A percentile compares a stretch with the other conserved stretches of the same genome.
Conservation (phyloP, 2,113 vertebrate genomes). For the Mixornis gularis region DNA sequence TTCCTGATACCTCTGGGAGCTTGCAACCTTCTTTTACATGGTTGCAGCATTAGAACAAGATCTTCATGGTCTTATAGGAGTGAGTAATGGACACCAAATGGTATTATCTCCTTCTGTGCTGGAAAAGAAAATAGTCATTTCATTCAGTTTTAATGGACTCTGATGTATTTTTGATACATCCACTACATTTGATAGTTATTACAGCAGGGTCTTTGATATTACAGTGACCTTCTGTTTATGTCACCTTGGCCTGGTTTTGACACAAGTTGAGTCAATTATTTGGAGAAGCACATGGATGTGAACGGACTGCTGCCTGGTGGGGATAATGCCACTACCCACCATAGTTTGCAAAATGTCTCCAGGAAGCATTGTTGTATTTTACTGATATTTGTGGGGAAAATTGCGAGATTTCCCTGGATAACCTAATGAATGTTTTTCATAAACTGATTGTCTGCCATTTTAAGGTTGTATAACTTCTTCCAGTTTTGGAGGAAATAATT, state of each 20-base stretch:
- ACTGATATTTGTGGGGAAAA: not conserved
- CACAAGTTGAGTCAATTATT: not conserved
- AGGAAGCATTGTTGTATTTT: not conserved
- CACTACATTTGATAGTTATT: not conserved
- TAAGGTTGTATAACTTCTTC: not conserved
- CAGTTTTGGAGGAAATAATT: not conserved
- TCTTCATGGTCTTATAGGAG: not conserved
- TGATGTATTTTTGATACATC: not conserved
- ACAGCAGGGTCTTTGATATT: not conserved
- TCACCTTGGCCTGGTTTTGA: not conserved
- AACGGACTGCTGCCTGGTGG: not conserved
- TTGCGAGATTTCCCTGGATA: not conserved
- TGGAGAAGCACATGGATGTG: not conserved
- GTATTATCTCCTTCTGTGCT: not conserved
- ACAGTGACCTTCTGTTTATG: not conserved
- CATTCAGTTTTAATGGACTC: not conserved
- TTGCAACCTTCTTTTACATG: not conserved
- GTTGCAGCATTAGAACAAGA: constrained; percentile 59
- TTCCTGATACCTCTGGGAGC: not conserved
- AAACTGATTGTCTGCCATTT: not conserved
- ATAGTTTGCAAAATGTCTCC: not conserved
- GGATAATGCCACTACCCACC: not conserved
- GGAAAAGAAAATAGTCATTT: not conserved
- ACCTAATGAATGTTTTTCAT: not conserved
- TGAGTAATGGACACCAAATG: constrained; percentile 43